Evolutionary conservation across 2,113 vertebrate genomes (phyloP).

Genomic region (Aegithalos caudatus): DNA sequence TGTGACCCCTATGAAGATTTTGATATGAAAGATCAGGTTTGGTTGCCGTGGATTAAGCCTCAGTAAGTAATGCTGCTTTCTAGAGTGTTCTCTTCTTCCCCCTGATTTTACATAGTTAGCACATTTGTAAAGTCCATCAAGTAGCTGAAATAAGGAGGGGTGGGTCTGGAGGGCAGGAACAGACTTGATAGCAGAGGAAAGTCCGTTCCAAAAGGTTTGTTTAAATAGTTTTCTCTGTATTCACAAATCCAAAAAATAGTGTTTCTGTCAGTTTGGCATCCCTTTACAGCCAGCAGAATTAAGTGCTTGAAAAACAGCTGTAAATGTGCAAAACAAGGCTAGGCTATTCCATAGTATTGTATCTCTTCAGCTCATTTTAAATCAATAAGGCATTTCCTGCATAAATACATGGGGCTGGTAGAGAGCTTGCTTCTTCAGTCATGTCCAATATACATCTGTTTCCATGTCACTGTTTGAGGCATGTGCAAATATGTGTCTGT

Average conservation of each 20-base stretch:
- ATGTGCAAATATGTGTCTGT: neutral
- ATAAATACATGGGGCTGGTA: neutral
- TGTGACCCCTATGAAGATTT: neutral
- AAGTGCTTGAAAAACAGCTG: neutral
- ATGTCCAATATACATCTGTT: neutral
- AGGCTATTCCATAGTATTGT: neutral
- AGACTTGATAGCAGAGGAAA: neutral
- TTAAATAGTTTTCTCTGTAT: neutral
- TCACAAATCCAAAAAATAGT: neutral
- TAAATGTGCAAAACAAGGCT: neutral
- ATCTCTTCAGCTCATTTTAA: neutral
- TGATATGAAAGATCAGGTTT: neutral
- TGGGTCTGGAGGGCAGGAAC: neutral
- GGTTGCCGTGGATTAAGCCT: neutral
- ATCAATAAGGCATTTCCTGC: neutral
- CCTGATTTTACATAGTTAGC: neutral
- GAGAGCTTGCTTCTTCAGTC: neutral
- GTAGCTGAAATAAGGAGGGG: neutral
- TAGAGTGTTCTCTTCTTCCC: neutral
- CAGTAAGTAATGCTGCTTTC: neutral
- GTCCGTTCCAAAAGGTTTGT: neutral
- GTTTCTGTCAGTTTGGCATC: neutral
- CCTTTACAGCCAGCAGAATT: neutral
- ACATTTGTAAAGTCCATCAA: neutral
- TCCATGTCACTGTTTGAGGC: neutral